Conservation (phyloP, 2,888 invertebrate genomes). For the Drosophila limbata region DNA sequence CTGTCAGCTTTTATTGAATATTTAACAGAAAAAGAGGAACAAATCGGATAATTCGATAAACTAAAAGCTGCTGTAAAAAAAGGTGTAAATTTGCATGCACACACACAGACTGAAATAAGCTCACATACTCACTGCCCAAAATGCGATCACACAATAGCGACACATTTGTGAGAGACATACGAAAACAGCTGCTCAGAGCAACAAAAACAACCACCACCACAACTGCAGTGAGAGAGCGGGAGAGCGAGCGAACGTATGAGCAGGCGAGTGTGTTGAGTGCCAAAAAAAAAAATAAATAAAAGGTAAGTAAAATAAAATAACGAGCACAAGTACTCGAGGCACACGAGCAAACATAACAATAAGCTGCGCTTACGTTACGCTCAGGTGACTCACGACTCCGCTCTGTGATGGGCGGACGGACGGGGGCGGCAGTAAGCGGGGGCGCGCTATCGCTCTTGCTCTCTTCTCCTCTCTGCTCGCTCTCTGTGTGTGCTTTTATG, state of each 20-base stretch:
- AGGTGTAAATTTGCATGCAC: conserved; percentile 73
- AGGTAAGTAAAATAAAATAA: conserved; percentile 30
- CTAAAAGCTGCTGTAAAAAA: conserved; percentile 50
- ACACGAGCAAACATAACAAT: conserved; percentile 59
- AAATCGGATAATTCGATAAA: conserved; percentile 15
- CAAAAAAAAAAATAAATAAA: conserved; percentile 43
- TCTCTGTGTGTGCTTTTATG: conserved; percentile 33
- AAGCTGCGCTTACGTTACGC: conserved; percentile 82
- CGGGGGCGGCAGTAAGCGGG: conserved; percentile 49
- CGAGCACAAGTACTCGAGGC: conserved; percentile 47
- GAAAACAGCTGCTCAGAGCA: conserved; percentile 57
- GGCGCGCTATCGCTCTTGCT: conserved; percentile 26
- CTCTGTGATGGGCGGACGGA: conserved; percentile 48
- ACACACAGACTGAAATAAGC: conserved; percentile 10
- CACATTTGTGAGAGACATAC: conserved; percentile 36
- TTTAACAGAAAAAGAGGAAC: conserved; percentile 53
- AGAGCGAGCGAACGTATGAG: conserved; percentile 2
- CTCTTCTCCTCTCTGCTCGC: conserved; percentile 12
- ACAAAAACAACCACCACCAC: conserved; percentile 15
- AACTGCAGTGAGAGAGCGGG: conserved; percentile 49
- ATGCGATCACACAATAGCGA: conserved; percentile 50
- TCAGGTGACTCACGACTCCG: conserved; percentile 82
- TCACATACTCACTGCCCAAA: conserved; percentile 40
- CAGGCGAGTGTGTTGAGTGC: conserved; percentile 35
- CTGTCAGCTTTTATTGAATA: conserved; percentile 53